phyloP scores from a whole-genome alignment of 2,888 invertebrate species.

The Steinernema scapterisci region DNA sequence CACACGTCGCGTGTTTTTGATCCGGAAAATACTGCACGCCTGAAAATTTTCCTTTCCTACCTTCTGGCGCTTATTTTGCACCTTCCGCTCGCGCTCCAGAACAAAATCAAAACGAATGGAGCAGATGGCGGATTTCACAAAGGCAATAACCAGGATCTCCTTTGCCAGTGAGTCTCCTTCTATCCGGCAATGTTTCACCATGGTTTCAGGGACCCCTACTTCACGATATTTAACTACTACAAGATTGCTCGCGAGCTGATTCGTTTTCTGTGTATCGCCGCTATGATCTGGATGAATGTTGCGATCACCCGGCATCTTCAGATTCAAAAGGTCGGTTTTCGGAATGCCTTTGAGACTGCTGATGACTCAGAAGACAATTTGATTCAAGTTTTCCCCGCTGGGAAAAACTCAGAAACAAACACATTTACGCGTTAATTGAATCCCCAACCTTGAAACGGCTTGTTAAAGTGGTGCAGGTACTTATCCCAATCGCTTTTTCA shows the following conservation, averaged over 20 bases:
- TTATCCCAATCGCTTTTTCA: slow-evolving; percentile 28
- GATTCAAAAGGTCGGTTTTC: slow-evolving; percentile 50
- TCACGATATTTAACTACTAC: slow-evolving; percentile 60
- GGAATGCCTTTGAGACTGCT: not conserved
- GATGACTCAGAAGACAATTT: too few relatives aligned
- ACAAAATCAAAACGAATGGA: slow-evolving; percentile 36
- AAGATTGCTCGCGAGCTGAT: slow-evolving; percentile 59
- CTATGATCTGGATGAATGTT: slow-evolving; percentile 58
- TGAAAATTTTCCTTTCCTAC: slow-evolving; percentile 52
- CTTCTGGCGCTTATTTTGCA: slow-evolving; percentile 57
- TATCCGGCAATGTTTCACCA: too few relatives aligned
- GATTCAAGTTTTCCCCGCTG: too few relatives aligned
- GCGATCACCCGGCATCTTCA: slow-evolving; percentile 60
- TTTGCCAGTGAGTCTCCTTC: slow-evolving; percentile 54
- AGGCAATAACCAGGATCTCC: slow-evolving; percentile 55
- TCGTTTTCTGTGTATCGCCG: slow-evolving; percentile 56
- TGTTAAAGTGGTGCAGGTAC: not conserved
- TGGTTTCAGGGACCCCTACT: slow-evolving; percentile 56
- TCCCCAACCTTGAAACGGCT: not conserved
- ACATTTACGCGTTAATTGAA: not conserved
- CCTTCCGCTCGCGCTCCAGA: slow-evolving; percentile 61
- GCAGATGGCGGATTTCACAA: slow-evolving; percentile 46
- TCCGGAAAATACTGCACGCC: slow-evolving; percentile 45
- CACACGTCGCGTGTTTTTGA: slow-evolving; percentile 51
- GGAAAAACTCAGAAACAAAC: too few relatives aligned